Conservation (phyloP, 2,888 invertebrate species). For the Caenorhabditis sulstoni region DNA sequence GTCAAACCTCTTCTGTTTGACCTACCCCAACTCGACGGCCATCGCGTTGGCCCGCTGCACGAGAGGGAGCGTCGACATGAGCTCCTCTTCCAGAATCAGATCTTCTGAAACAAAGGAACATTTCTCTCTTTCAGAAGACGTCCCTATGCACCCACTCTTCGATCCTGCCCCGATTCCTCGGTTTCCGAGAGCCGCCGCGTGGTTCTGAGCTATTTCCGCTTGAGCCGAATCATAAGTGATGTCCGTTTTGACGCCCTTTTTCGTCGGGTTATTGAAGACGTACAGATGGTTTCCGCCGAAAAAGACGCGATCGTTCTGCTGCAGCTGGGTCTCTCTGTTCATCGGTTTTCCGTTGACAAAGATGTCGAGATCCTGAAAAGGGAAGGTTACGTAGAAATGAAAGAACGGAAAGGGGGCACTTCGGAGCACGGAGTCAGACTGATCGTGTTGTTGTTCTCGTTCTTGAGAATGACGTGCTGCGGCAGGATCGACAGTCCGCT, state of each 20-base stretch:
- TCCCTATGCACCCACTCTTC: constrained; percentile 21
- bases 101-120: constrained; percentile 62
- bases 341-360: constrained; percentile 83
- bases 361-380: constrained; percentile 73
- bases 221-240: constrained; percentile 83
- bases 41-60: constrained; percentile 84
- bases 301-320: constrained; percentile 83
- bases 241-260: constrained; percentile 79
- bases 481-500: constrained; percentile 83
- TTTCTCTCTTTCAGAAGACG: background rate
- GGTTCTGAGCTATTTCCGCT: constrained; percentile 83
- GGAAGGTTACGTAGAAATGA: no score
- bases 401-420: no score
- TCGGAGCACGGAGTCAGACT: constrained; percentile 77
- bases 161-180: constrained; percentile 34
- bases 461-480: constrained; percentile 82
- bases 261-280: constrained; percentile 83
- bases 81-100: constrained; percentile 83
- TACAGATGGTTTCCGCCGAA: constrained; percentile 84
- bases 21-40: constrained; percentile 82
- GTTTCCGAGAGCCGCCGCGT: constrained; percentile 78
- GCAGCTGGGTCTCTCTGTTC: constrained; percentile 81
- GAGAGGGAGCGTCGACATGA: constrained; percentile 83
- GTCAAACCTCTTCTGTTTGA: background rate
- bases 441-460: constrained; percentile 77